Evolutionary conservation across 2,888 invertebrate species (phyloP).

Genomic region (Aphidius colemani): DNA sequence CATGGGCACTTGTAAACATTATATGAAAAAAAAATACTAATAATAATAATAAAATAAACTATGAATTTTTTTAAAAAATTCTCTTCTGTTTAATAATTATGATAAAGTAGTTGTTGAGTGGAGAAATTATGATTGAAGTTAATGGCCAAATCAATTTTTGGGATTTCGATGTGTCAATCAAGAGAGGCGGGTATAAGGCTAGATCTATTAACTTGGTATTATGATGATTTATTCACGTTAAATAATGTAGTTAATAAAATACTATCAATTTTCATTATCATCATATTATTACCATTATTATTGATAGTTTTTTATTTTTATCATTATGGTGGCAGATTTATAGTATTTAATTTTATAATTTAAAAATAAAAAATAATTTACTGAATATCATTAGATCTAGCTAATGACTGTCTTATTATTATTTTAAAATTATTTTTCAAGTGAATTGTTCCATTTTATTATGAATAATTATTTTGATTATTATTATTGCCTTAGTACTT

Average conservation of each 20-base stretch:
- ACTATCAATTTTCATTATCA: slow-evolving; percentile 30
- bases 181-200: slow-evolving; percentile 37
- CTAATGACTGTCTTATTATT: slow-evolving; percentile 48
- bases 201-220: slow-evolving; percentile 38
- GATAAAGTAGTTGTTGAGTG: slow-evolving; percentile 4
- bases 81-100: neutral
- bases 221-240: slow-evolving; percentile 31
- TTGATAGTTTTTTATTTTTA: slow-evolving; percentile 13
- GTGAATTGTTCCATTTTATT: slow-evolving; percentile 7
- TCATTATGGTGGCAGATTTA: slow-evolving; percentile 36
- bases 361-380: slow-evolving; percentile 42
- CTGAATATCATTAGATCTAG: slow-evolving; percentile 55
- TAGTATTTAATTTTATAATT: slow-evolving; percentile 27
- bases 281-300: neutral
- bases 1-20: slow-evolving; percentile 15
- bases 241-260: slow-evolving; percentile 27
- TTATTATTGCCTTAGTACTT: slow-evolving; percentile 5
- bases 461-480: slow-evolving; percentile 13
- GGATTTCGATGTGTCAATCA: slow-evolving; percentile 44
- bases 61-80: slow-evolving; percentile 27
- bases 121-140: slow-evolving; percentile 9
- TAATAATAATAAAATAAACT: slow-evolving; percentile 31
- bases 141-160: slow-evolving; percentile 22
- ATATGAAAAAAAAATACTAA: too few species aligned
- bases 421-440: slow-evolving; percentile 28